phyloP scores from a whole-genome alignment of 1,140 invertebrate species.

The Archegozetes longisetosus region DNA sequence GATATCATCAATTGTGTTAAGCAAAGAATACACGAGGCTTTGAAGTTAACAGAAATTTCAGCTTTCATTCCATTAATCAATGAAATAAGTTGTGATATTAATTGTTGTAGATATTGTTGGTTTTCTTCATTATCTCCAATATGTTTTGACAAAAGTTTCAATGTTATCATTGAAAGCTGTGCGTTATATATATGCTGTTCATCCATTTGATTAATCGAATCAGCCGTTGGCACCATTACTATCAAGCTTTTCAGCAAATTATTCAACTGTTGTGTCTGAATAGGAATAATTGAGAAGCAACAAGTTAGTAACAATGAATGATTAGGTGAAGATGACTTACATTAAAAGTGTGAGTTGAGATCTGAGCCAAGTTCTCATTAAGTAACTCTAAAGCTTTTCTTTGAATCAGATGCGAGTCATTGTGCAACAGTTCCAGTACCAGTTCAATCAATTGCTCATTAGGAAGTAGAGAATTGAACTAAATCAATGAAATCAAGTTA shows the following conservation, averaged over 20 bases:
- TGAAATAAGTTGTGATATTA: background rate
- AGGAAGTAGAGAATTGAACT: slow-evolving; percentile 53
- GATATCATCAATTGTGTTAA: slow-evolving; percentile 1
- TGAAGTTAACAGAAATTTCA: background rate
- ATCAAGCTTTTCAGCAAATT: background rate
- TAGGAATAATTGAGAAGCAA: too few relatives aligned
- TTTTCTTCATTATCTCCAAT: background rate
- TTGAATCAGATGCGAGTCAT: slow-evolving; percentile 47
- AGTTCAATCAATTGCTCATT: slow-evolving; percentile 44
- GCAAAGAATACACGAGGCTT: slow-evolving; percentile 5
- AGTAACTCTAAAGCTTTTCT: slow-evolving; percentile 66
- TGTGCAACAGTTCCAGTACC: slow-evolving; percentile 50
- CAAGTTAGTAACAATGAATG: too few relatives aligned
- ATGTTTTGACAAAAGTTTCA: slow-evolving; percentile 5
- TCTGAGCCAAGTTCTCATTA: slow-evolving; percentile 45
- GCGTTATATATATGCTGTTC: background rate
- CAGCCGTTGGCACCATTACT: background rate
- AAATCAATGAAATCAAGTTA: slow-evolving; percentile 27
- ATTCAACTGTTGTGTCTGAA: background rate
- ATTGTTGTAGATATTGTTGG: background rate
- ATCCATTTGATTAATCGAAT: background rate
- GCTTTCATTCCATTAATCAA: background rate
- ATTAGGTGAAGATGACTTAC: too few relatives aligned
- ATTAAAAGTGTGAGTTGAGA: background rate
- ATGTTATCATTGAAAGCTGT: background rate